A percentile compares a stretch with the other conserved stretches of the same genome.
Evolutionary conservation across 1,140 invertebrate species (phyloP).

Genomic region (Oscheius sp.): DNA sequence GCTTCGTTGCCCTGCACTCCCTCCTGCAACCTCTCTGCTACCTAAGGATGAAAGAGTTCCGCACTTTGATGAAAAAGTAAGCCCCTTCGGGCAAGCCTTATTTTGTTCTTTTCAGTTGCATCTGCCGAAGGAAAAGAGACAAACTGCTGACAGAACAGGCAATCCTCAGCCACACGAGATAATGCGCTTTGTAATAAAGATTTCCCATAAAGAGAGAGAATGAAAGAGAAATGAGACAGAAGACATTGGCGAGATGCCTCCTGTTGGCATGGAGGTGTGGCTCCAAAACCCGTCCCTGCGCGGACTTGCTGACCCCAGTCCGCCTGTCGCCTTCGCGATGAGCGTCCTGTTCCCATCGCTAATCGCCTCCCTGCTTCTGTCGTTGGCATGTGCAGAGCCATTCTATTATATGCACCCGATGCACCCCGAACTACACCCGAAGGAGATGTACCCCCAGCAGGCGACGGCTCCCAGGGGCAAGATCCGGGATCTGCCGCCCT

Average conservation of each 20-base stretch:
- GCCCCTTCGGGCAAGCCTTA: no score
- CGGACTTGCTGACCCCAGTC: not conserved
- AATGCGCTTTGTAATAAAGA: no score
- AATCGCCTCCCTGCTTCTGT: not conserved
- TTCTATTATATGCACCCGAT: not conserved
- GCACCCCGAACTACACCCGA: not conserved
- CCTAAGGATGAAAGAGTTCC: conserved; percentile 37
- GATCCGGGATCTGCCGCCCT: not conserved
- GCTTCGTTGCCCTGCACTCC: conserved; percentile 34
- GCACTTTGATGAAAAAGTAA: conserved; percentile 36
- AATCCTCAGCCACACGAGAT: not conserved
- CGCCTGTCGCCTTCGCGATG: not conserved
- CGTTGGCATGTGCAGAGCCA: not conserved
- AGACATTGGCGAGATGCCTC: no score
- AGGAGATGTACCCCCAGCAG: not conserved
- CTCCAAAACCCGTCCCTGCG: not conserved
- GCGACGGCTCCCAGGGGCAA: not conserved
- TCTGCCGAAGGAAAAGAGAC: not conserved
- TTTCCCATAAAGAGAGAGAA: no score
- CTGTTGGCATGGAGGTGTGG: no score
- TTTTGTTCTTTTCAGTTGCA: not conserved
- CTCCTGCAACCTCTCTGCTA: conserved; percentile 43
- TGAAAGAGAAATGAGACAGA: no score
- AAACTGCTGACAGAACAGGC: not conserved
- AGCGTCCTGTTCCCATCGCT: not conserved